Conservation (phyloP, 1,140 invertebrate species). For the Eumaeus atala region DNA sequence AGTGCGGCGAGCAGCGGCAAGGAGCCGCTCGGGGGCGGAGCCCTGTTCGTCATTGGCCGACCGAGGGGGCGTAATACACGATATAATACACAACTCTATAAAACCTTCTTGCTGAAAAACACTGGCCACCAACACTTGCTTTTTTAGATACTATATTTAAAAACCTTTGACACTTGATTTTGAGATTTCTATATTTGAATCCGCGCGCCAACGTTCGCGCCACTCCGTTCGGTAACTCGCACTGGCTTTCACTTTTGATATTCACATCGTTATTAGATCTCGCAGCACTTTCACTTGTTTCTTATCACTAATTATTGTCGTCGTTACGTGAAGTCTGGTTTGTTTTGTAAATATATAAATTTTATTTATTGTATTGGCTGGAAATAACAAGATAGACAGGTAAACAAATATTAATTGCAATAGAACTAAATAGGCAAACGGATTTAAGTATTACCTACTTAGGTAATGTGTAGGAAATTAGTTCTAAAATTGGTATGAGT, state of each 20-base stretch:
- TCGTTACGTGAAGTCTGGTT: neutral
- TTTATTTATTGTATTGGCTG: no score
- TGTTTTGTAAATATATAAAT: no score
- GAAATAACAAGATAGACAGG: no score
- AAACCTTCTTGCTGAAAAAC: conserved; percentile 28
- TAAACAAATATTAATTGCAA: no score
- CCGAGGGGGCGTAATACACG: conserved; percentile 38
- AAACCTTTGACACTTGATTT: conserved; percentile 15
- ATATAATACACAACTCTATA: conserved; percentile 40
- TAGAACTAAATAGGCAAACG: no score
- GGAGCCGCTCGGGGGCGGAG: conserved; percentile 45
- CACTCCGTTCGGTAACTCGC: neutral
- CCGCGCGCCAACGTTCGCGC: conserved; percentile 1
- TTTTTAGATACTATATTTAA: neutral
- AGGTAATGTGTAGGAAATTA: no score
- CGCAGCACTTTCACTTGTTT: conserved; percentile 7
- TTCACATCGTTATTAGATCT: neutral
- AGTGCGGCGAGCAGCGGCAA: conserved; percentile 35
- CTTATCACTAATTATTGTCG: conserved; percentile 9
- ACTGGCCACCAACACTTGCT: conserved; percentile 25
- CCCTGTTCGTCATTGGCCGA: conserved; percentile 54
- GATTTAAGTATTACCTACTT: no score
- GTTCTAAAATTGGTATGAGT: no score
- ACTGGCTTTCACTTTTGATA: conserved; percentile 17
- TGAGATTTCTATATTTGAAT: conserved; percentile 1